Base-by-base conservation (phyloP, 1,140 invertebrate species). In the Uloborus diversus region DNA sequence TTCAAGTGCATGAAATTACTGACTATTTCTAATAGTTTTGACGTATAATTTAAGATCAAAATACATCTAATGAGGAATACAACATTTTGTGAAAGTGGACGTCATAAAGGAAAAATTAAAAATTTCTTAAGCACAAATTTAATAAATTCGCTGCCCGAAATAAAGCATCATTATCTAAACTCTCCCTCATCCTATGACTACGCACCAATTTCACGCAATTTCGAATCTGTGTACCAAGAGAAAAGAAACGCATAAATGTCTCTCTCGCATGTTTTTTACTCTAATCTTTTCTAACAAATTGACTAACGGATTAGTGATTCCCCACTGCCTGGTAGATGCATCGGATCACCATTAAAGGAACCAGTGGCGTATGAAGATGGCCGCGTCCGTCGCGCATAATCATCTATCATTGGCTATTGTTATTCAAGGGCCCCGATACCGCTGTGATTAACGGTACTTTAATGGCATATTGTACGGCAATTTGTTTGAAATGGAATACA, bases 371-470 rank as follows among this genome's bases (percentile, higher is more conserved):
- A 47, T 47, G 62, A 65, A 65, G 62, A 65, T 65, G 62, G 37
- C 20, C 33, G 62, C 23, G 20, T 37, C 47, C 49, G 49, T 53
- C 20, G 7, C 13, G 17, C 7, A 35, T 57, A 70, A 57, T 57
- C 33, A 70, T 70, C 57, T 37, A 70, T 70, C 51, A 33, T 56
- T n/a, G 33, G 32, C 69, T 47, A 73, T 73, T 73, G 69, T 73
- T 61, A 73, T 73, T 73, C 69, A 73, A 73, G 56, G 27, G 69
- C 56, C 30, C 25, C 49, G 69, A 47, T 35, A 51, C 33, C 17
- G 4, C 49, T 25, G 28, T 73, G 69, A 73, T 59, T 73, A 73
- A 73, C 69, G 53, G 33, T 1, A 32, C 14, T 73, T 73, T 73
- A 73, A 73, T 61, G 56, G 56, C 30, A 25, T 5, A 73, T 25